Conservation (phyloP, 2,888 invertebrate species). For the Epirrhoe tristata region DNA sequence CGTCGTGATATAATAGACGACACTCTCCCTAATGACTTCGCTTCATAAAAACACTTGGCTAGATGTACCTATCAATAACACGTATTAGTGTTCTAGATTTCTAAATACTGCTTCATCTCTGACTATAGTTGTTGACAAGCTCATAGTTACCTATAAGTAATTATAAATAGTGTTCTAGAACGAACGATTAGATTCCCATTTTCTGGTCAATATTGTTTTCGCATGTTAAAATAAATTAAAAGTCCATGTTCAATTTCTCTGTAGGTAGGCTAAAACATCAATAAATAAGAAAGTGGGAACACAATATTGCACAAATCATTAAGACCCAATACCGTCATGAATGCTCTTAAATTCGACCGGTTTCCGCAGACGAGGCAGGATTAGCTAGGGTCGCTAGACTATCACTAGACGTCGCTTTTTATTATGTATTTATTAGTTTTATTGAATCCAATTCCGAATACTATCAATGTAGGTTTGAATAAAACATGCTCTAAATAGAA, state of each 20-base stretch:
- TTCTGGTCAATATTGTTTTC: background rate
- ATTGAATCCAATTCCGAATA: slow-evolving; percentile 21
- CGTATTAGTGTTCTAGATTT: background rate
- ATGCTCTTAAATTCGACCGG: slow-evolving; percentile 33
- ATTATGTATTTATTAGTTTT: slow-evolving; percentile 25
- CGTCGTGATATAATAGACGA: slow-evolving; percentile 71
- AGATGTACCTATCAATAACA: background rate
- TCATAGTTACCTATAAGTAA: background rate
- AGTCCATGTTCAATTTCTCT: background rate
- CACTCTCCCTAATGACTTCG: slow-evolving; percentile 52
- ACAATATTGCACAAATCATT: slow-evolving; percentile 41
- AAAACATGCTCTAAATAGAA: slow-evolving; percentile 21
- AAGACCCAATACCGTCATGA: slow-evolving; percentile 34
- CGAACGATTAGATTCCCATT: background rate
- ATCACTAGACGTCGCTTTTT: slow-evolving; percentile 32
- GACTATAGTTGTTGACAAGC: background rate
- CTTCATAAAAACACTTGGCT: slow-evolving; percentile 27
- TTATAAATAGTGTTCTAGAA: background rate
- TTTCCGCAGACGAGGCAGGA: slow-evolving; percentile 25
- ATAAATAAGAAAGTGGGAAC: slow-evolving; percentile 34
- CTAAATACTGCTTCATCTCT: background rate
- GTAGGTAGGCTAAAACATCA: background rate
- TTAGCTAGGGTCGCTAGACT: slow-evolving; percentile 38
- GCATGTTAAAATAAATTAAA: background rate
- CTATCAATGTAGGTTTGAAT: slow-evolving; percentile 20